A percentile compares a stretch with the other conserved stretches of the same genome.
These are phyloP conservation scores for Stichodactyla mertensii DNA, from an alignment of 64 coral and sea anemone species.

Conservation along the genomic window DNA sequence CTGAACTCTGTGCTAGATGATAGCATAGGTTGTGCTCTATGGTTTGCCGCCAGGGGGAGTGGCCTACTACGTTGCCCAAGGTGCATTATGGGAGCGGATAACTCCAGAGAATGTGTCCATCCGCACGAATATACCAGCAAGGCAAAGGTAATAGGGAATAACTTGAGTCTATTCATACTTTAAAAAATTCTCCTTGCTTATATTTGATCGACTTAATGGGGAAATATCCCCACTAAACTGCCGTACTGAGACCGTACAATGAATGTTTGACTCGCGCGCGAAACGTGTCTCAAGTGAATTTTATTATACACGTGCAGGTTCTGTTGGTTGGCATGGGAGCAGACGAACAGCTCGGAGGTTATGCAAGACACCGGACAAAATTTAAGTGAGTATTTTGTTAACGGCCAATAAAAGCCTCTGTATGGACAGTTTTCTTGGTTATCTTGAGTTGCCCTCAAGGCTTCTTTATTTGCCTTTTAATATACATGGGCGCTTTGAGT, in stretches of 20 bases:
- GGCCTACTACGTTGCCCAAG: constrained; percentile 44
- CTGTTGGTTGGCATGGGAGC: constrained; percentile 96
- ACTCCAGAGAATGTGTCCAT: neutral
- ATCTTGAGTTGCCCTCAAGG: too few species aligned
- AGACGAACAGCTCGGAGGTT: constrained; percentile 93
- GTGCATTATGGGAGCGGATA: constrained; percentile 10
- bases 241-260: too few species aligned
- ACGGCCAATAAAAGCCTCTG: too few species aligned
- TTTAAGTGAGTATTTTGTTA: constrained; percentile 46
- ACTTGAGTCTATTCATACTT: neutral
- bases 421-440: too few species aligned
- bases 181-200: neutral
- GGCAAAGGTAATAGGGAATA: neutral
- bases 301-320: constrained; percentile 34
- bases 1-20: constrained; percentile 92
- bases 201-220: too few species aligned
- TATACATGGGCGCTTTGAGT: too few species aligned
- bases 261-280: too few species aligned
- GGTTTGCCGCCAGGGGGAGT: constrained; percentile 95
- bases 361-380: constrained; percentile 77
- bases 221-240: too few species aligned
- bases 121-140: constrained; percentile 6
- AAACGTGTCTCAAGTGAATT: too few species aligned
- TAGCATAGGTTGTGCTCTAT: constrained; percentile 95
- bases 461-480: too few species aligned